These are phyloP conservation scores for Psophia crepitans DNA, from an alignment of 2,113 vertebrate genomes.

Conservation along the genomic window DNA sequence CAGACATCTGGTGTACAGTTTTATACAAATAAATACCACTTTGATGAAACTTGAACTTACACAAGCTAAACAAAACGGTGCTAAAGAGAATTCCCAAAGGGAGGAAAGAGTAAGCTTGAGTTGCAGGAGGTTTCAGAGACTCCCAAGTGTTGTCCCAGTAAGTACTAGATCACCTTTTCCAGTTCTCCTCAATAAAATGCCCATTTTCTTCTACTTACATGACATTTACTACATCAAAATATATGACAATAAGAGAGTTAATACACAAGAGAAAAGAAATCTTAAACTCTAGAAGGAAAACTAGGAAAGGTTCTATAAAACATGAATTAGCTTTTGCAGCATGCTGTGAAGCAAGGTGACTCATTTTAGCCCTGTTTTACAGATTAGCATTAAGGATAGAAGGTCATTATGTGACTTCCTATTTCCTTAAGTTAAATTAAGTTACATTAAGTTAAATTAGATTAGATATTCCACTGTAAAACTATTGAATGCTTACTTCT, in stretches of 20 bases:
- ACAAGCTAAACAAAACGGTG: slow-evolving; percentile 67
- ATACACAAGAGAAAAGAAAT: not conserved
- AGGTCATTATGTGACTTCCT: not conserved
- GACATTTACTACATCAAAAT: slow-evolving; percentile 20
- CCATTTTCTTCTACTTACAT: slow-evolving; percentile 26
- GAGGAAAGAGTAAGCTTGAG: slow-evolving; percentile 14
- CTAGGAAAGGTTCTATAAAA: not conserved
- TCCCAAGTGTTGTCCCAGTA: slow-evolving; percentile 35
- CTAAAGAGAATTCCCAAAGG: slow-evolving; percentile 39
- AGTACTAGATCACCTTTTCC: slow-evolving; percentile 14
- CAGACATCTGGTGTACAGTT: slow-evolving; percentile 69
- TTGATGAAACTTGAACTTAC: slow-evolving; percentile 70
- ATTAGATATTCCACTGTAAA: not conserved
- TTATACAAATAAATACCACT: slow-evolving; percentile 74
- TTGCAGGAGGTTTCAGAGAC: slow-evolving; percentile 50
- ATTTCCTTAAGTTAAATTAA: not conserved
- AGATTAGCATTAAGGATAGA: not conserved
- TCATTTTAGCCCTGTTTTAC: not conserved
- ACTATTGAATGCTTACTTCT: not conserved
- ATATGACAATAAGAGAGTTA: not conserved
- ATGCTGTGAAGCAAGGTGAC: not conserved
- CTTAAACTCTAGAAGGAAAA: not conserved
- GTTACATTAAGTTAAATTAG: not conserved
- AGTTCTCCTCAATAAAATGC: not conserved
- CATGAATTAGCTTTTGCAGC: not conserved